Base-by-base conservation (phyloP, 2,113 vertebrate species). In the Gallinago jamesoni region DNA sequence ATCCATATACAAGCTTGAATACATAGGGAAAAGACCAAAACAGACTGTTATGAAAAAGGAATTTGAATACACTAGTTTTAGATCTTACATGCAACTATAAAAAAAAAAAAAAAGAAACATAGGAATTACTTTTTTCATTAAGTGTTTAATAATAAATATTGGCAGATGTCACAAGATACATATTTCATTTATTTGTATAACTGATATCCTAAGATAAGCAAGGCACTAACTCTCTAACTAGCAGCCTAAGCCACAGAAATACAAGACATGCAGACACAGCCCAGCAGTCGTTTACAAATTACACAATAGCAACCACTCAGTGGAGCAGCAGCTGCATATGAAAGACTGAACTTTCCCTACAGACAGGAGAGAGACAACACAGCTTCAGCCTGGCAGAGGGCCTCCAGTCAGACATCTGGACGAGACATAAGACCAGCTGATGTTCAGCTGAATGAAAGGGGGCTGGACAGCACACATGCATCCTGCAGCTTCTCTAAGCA, bases 391-490 rank as follows among this genome's bases (percentile, higher is more conserved):
- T 47, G 22, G 6, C n/a, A 1, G 21, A 57, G 10, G 9, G 19
- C 56, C 33, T 20, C 20, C 41, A 28, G 52, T 2, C 39, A 24
- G 7, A 8, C 47, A 20, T 2, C 66, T 15, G 52, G 25, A 67
- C 2, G 22, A 30, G 8, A 9, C 30, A 2, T 14, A 6, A 9
- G 24, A 4, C 45, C 59, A 12, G 22, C 23, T 45, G 43, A 17
- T 6, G 19, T 2, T 31, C 27, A 22, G 39, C 39, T 15, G 41
- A 19, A 14, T 1, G 31, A 50, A 41, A 15, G 18, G 10, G 17
- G 8, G 8, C 48, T 1, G 76, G 10, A 6, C 19, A 17, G 35
- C 31, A 69, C 6, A 1, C 0, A 5, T 0, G 28, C 1, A 2
- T 5, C 35, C 41, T 10, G 30, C 47, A 39, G 25, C 43, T 57